A percentile compares a stretch with the other conserved stretches of the same genome.
phyloP scores from a whole-genome alignment of 2,113 vertebrate genomes.

The Hyperopisus bebe region DNA sequence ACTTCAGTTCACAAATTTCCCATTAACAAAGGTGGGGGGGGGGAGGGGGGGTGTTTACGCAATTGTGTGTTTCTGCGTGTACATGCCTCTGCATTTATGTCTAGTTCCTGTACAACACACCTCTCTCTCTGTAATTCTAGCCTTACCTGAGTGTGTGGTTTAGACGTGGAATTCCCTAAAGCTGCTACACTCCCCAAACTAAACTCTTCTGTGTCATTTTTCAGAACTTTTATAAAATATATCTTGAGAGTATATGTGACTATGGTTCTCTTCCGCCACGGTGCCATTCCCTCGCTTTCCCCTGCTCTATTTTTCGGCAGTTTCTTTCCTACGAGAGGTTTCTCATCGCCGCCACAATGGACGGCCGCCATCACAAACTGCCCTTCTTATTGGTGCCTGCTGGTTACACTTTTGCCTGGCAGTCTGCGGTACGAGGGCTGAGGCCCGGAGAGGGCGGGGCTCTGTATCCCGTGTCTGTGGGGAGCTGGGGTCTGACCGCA shows the following conservation, averaged over 20 bases:
- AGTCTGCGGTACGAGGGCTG: neutral
- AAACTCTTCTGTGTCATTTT: neutral
- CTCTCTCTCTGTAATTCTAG: neutral
- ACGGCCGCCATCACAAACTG: slow-evolving; percentile 4
- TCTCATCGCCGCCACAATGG: slow-evolving; percentile 20
- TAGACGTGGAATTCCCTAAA: neutral
- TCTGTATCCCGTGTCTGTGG: neutral
- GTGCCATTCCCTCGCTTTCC: slow-evolving; percentile 48
- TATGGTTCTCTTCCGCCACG: slow-evolving; percentile 40
- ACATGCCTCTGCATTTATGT: neutral
- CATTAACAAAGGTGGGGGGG: neutral
- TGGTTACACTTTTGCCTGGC: neutral
- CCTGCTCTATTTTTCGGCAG: slow-evolving; percentile 43
- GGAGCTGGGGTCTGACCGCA: neutral
- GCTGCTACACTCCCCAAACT: neutral
- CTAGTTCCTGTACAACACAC: neutral
- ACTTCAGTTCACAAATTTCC: neutral
- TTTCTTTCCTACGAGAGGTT: neutral
- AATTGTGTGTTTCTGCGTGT: neutral
- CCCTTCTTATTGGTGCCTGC: neutral
- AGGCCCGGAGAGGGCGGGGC: neutral
- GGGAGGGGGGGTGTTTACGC: neutral
- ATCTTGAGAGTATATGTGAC: slow-evolving; percentile 26
- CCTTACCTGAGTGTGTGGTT: neutral
- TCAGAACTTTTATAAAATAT: neutral